Evolutionary conservation across 2,797 vertebrate species (phyloP), one percentile per base, ranked within the genome.

Genomic region (Enteromius mattozi): DNA sequence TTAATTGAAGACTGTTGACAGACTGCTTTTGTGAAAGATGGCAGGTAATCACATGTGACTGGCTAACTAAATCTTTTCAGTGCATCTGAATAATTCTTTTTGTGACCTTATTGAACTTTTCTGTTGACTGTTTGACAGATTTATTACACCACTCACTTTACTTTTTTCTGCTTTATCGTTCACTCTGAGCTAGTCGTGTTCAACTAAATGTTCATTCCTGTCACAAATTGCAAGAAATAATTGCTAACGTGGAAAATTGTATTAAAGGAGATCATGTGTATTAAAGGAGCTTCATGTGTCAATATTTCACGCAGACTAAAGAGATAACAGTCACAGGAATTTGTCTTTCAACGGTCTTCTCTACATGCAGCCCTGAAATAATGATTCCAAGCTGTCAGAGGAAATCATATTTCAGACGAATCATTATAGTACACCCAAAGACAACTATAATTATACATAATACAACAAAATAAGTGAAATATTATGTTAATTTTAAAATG

Each of bases 231-330:
- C 42, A 14, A 84, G 7, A 77, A 76, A 80, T 86, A 69, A 76
- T 59, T 75, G 74, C 80, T 45, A 76, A 82, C 49, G 61, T 54
- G 49, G 19, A 61, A 81, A 72, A 56, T 81, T 83, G 63, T 78
- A 30, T 85, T 66, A 17, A 76, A 86, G 24, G 24, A 81, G 49
- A 80, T 65, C 24, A 27, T 27, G 27, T 27, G 27, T 27, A 27
- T 27, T 27, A 27, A 27, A 27, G 61, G 75, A 80, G 81, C 81
- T 85, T 85, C 40, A 81, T 79, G 78, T 81, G 80, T 87, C 85
- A 88, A 86, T 89, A 87, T 84, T 88, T 90, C 79, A 66, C 69
- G 19, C 82, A 83, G 84, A 85, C 49, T 69, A 80, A 85, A 88
- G 70, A 69, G 51, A 89, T 91, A 87, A 77, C 77, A 79, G 42